phyloP scores from a whole-genome alignment of 2,888 invertebrate species.

The Nymphalis polychloros region DNA sequence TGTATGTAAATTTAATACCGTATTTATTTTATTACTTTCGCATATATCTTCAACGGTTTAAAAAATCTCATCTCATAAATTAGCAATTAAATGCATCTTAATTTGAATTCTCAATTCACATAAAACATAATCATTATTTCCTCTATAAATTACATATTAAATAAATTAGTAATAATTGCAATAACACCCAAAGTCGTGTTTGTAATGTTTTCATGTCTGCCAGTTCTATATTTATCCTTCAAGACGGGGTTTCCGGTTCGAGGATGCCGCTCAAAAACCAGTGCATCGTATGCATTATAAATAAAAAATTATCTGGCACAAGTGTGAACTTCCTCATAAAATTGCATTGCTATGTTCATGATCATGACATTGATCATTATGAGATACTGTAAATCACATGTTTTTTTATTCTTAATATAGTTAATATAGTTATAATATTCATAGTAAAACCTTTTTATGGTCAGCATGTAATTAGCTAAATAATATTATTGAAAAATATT shows the following conservation, averaged over 20 bases:
- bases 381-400: background rate
- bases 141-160: background rate
- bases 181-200: conserved; percentile 19
- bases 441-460: too few species aligned
- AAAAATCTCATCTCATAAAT: too few species aligned
- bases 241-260: conserved; percentile 71
- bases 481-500: too few species aligned
- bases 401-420: background rate
- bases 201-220: conserved; percentile 45
- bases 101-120: too few species aligned
- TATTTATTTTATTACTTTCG: too few species aligned
- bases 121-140: background rate
- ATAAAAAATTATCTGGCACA: conserved; percentile 56
- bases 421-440: background rate
- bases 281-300: conserved; percentile 51
- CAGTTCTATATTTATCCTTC: conserved; percentile 70
- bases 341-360: conserved; percentile 20
- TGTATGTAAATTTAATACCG: too few species aligned
- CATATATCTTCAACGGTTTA: too few species aligned
- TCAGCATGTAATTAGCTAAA: too few species aligned
- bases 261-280: conserved; percentile 50
- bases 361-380: conserved; percentile 11
- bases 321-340: conserved; percentile 45
- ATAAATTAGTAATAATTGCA: conserved; percentile 7
- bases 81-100: too few species aligned